Evolutionary conservation across 2,888 invertebrate species (phyloP).

Genomic region (Drepana falcataria): DNA sequence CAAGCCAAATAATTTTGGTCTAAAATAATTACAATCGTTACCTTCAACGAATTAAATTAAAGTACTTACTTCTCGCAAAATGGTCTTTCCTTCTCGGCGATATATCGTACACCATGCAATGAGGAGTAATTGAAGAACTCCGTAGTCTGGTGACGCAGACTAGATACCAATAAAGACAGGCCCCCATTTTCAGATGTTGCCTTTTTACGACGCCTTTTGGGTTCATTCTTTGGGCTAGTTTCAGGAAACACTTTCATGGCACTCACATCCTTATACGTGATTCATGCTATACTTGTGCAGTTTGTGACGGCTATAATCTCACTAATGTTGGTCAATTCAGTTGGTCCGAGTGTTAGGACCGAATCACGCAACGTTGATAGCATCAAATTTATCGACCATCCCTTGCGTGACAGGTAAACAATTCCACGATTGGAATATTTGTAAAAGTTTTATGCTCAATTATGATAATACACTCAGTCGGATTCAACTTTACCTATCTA

Average conservation of each 20-base stretch:
- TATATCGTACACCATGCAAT: constrained; percentile 88
- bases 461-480: no score
- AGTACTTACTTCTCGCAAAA: constrained; percentile 85
- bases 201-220: constrained; percentile 22
- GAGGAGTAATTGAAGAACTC: constrained; percentile 88
- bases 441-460: no score
- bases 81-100: constrained; percentile 85
- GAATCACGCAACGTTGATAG: constrained; percentile 46
- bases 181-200: constrained; percentile 37
- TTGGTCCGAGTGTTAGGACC: constrained; percentile 15
- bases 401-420: constrained; percentile 32
- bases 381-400: constrained; percentile 50
- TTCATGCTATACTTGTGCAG: background rate
- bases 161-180: constrained; percentile 76
- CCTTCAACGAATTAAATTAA: no score
- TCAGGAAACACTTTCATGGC: constrained; percentile 59
- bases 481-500: no score
- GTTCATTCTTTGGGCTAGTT: constrained; percentile 21
- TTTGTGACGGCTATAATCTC: constrained; percentile 6
- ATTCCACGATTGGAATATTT: background rate
- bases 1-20: background rate
- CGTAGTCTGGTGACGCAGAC: constrained; percentile 83
- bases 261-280: constrained; percentile 23
- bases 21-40: background rate
- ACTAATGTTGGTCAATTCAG: constrained; percentile 12